Evolutionary conservation across 2,113 vertebrate genomes (phyloP).

Genomic region (Anguilla japonica): DNA sequence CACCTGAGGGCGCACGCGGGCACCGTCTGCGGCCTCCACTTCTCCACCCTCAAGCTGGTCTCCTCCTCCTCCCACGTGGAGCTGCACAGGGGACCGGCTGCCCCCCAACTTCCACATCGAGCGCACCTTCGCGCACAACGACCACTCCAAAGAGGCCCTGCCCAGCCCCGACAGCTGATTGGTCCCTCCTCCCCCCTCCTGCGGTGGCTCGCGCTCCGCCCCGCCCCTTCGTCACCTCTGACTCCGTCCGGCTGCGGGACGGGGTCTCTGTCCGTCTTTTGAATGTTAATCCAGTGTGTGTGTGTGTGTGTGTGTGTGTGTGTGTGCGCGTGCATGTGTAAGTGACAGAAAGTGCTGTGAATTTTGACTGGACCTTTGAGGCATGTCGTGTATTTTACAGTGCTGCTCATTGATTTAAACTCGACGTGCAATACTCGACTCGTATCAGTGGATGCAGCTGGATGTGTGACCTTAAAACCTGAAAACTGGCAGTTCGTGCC

Average conservation of each 20-base stretch:
- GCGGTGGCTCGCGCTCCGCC: no score
- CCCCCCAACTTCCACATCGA: constrained; percentile 94
- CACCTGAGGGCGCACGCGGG: constrained; percentile 97
- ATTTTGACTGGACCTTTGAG: no score
- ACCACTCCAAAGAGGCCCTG: constrained; percentile 92
- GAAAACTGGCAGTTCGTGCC: not conserved
- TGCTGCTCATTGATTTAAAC: not conserved
- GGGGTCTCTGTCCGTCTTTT: constrained; percentile 22
- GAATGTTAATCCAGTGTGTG: constrained; percentile 21
- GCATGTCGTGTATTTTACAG: constrained; percentile 2
- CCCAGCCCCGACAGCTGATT: constrained; percentile 80
- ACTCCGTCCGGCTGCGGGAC: not conserved
- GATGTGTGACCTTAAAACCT: not conserved
- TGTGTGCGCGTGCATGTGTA: constrained; percentile 11
- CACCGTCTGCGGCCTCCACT: constrained; percentile 90
- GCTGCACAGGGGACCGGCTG: constrained; percentile 89
- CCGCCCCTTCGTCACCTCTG: not conserved
- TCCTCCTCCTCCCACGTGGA: constrained; percentile 94
- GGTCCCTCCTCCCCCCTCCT: not conserved
- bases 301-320: constrained; percentile 20
- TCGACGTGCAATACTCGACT: constrained; percentile 32
- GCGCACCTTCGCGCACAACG: constrained; percentile 98
- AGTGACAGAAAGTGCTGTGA: no score
- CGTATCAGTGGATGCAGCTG: constrained; percentile 27
- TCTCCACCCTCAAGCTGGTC: constrained; percentile 96